Percentiles rank a stretch among this genome's conserved stretches.
Conservation (phyloP, 2,113 vertebrate species). For the Mobula hypostoma region DNA sequence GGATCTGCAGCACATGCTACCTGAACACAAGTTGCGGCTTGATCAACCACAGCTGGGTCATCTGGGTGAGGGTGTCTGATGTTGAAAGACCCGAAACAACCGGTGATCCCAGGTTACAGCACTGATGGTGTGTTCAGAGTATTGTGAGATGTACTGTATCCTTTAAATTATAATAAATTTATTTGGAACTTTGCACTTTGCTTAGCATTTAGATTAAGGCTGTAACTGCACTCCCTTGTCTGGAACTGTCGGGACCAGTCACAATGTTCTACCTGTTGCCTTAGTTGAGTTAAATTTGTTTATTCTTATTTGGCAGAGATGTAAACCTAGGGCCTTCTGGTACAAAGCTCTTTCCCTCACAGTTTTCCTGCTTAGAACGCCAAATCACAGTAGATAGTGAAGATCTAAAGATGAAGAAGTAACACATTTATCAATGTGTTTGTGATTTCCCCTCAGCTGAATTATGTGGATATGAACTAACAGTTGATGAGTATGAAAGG, state of each 20-base stretch:
- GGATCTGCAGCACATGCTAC: too few relatives aligned
- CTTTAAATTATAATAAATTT: too few relatives aligned
- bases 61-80: too few relatives aligned
- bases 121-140: too few relatives aligned
- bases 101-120: too few relatives aligned
- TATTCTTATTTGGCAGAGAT: too few relatives aligned
- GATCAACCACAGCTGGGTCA: too few relatives aligned
- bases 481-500: conserved; percentile 22
- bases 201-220: background rate
- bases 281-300: background rate
- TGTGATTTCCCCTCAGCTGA: conserved; percentile 14
- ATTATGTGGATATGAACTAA: conserved; percentile 26
- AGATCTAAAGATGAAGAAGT: background rate
- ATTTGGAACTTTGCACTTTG: too few relatives aligned
- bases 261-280: background rate
- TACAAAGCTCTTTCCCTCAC: background rate
- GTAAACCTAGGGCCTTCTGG: background rate
- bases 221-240: background rate
- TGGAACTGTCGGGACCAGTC: too few relatives aligned
- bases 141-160: too few relatives aligned
- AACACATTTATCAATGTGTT: conserved; percentile 32
- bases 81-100: too few relatives aligned
- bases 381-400: background rate
- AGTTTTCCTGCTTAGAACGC: background rate
- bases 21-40: too few relatives aligned